Evolutionary conservation across 2,888 invertebrate genomes (phyloP).

Genomic region (Scaeva pyrastri): DNA sequence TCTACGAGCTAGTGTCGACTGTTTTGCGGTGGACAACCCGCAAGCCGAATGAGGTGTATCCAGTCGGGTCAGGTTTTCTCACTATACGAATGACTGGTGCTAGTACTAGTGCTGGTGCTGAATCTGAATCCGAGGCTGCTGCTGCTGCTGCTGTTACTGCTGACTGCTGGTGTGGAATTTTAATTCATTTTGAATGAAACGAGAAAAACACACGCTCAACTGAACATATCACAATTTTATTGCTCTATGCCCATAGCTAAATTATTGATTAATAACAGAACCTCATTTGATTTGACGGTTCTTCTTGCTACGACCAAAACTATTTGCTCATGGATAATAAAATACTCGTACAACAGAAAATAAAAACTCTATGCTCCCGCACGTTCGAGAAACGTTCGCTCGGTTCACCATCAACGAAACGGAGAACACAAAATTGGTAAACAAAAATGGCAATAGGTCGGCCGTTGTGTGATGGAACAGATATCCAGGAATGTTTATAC

Average conservation of each 20-base stretch:
- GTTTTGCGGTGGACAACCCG: constrained; percentile 29
- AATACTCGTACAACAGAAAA: too few relatives aligned
- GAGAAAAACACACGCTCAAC: constrained; percentile 29
- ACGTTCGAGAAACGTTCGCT: neutral
- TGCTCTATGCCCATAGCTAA: constrained; percentile 27
- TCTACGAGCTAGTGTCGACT: constrained; percentile 12
- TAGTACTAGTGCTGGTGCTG: neutral
- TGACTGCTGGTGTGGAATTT: constrained; percentile 57
- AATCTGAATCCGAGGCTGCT: too few relatives aligned
- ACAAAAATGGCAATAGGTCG: constrained; percentile 50
- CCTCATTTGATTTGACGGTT: constrained; percentile 55
- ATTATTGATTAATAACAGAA: constrained; percentile 63
- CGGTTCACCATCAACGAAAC: neutral
- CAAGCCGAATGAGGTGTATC: constrained; percentile 42
- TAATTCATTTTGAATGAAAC: constrained; percentile 60
- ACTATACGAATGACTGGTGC: constrained; percentile 16
- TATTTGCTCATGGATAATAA: constrained; percentile 6
- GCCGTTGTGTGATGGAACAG: constrained; percentile 23
- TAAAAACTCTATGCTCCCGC: constrained; percentile 18
- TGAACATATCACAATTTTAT: constrained; percentile 37
- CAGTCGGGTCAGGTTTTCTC: constrained; percentile 44
- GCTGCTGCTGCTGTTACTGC: neutral
- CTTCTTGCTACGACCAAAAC: constrained; percentile 27
- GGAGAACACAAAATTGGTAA: constrained; percentile 49
- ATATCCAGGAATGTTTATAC: constrained; percentile 45